Base-by-base conservation (phyloP, 2,888 invertebrate genomes). In the Hyppa rectilinea region DNA sequence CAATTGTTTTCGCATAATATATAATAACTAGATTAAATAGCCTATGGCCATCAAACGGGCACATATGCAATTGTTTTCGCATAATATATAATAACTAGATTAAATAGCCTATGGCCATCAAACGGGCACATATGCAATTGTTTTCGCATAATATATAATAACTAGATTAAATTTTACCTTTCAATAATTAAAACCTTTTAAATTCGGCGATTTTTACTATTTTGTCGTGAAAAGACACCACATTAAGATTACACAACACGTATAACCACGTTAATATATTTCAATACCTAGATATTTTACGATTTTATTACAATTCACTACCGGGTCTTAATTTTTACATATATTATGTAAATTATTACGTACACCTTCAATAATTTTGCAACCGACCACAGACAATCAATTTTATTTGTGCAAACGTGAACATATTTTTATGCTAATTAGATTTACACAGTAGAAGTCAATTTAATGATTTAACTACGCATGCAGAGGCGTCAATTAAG, bases 281-380 rank as follows among this genome's bases (percentile, higher is more conserved):
- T 29, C 2, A 20, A 2, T 20, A 29, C n/a, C n/a, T n/a, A n/a
- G n/a, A n/a, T 43, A 47, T 29, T 20, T 63, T 40, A 12, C 55
- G 0, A 12, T 53, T 20, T 29, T 29, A 45, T 31, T 4, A 38
- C 9, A 43, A 36, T 29, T 49, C 36, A n/a, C 36, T 73, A 38
- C 34, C 43, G 66, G 47, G 36, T 53, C 12, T 43, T 43, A 23
- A 23, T 36, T 38, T 59, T 73, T 55, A 73, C 59, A 73, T 73
- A 73, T n/a, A 73, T 55, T 66, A 73, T 73, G 67, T 60, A 73
- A 73, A 73, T 73, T 4, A 29, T 40, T 66, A 66, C 34, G n/a
- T 34, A 45, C n/a, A 68, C 7, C 50, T 43, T 45, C n/a, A 31
- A 43, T 26, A 65, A 52, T 63, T 66, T 75, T 52, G 58, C 43